Evolutionary conservation across 2,113 vertebrate genomes (phyloP).

Genomic region (Pristiophorus japonicus): DNA sequence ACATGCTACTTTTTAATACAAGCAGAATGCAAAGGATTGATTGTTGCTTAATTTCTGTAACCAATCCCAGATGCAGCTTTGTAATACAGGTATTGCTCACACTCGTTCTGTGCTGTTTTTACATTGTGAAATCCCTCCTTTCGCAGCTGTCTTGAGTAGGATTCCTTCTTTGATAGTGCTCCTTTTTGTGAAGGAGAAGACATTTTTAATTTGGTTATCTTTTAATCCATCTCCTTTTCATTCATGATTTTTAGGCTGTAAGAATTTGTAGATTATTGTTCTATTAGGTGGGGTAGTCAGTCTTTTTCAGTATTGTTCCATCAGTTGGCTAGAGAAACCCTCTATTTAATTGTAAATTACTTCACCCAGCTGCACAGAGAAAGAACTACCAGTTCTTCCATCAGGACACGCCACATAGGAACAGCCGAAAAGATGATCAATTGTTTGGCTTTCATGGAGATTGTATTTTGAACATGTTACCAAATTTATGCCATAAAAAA

Average conservation of each 20-base stretch:
- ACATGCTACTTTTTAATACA: not conserved
- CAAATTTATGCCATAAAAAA: not conserved
- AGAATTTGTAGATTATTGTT: not conserved
- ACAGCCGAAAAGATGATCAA: not conserved
- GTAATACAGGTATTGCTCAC: not conserved
- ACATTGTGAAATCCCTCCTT: not conserved
- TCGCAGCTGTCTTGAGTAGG: not conserved
- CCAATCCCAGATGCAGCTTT: not conserved
- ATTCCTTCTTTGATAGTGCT: not conserved
- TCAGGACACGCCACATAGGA: not conserved
- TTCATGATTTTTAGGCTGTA: not conserved
- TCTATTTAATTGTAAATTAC: no score
- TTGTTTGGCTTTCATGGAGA: not conserved
- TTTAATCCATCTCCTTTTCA: not conserved
- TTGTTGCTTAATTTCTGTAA: not conserved
- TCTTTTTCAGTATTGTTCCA: not conserved
- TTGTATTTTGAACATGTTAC: not conserved
- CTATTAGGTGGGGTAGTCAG: not conserved
- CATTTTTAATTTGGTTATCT: not conserved
- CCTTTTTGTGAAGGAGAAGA: not conserved
- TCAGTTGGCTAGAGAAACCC: not conserved
- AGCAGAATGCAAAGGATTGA: not conserved
- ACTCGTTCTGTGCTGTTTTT: not conserved
- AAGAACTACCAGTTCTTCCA: not conserved
- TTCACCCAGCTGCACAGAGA: not conserved